Base-by-base conservation (phyloP, 2,113 vertebrate genomes). In the Bagarius yarrelli region DNA sequence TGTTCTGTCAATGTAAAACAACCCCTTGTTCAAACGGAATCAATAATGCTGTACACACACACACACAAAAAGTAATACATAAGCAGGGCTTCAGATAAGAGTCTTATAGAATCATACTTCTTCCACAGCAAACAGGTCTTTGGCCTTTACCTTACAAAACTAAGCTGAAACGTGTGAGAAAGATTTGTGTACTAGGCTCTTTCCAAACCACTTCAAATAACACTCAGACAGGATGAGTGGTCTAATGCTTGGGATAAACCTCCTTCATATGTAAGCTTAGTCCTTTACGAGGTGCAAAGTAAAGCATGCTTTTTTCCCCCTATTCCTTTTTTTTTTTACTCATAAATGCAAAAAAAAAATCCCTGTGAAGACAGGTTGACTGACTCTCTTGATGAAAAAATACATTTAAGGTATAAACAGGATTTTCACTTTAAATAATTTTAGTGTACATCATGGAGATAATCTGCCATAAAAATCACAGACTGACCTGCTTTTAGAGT, bases 211-310 rank as follows among this genome's bases (percentile, higher is more conserved):
- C 70, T 86, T 83, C 75, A 82, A 8, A 83, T 76, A 87, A 78
- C 73, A 74, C 79, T 83, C 52, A 1, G 75, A 83, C 74, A 83
- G 80, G 64, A 76, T 27, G 63, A 81, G 76, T 80, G 78, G 52
- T 12, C 25, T 53, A 74, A 80, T 84, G 52, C 84, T 85, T 82
- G 79, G 81, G 81, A 81, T 82, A 86, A 86, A 88, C 72, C 79
- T 81, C 79, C 84, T 81, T 23, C 76, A 90, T 85, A 85, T 88
- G 85, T 76, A 59, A 78, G 86, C 76, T 8, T 64, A 74, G 47
- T 59, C 81, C 87, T 93, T 91, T 91, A 93, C 55, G 89, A 92
- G 88, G 88, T 91, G 91, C 78, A 87, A 93, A 92, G 85, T 85
- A 79, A 83, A 71, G 74, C 79, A 84, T 90, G 87, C 88, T 86